Conservation (phyloP, 2,113 vertebrate species). For the Lasiurus cinereus region DNA sequence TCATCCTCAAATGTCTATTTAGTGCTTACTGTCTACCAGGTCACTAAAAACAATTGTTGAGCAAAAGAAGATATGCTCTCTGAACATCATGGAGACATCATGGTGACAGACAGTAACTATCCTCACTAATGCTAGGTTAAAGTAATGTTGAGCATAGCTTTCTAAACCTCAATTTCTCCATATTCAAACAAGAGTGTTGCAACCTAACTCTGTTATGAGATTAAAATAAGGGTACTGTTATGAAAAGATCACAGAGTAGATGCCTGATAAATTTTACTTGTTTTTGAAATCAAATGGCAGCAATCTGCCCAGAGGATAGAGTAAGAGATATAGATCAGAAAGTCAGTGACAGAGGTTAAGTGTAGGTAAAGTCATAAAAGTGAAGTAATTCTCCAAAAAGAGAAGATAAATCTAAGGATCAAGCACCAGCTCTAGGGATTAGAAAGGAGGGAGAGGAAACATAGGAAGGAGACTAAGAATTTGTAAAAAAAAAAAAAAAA, state of each 20-base stretch:
- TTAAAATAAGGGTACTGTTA: neutral
- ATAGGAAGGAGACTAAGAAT: neutral
- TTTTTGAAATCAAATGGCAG: constrained; percentile 24
- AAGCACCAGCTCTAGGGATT: neutral
- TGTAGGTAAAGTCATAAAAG: neutral
- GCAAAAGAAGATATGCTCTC: neutral
- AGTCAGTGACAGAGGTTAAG: neutral
- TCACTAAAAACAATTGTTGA: neutral
- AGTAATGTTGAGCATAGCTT: neutral
- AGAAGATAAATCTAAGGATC: neutral
- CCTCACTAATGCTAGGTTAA: neutral
- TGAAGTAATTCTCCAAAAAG: neutral
- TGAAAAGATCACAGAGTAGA: neutral
- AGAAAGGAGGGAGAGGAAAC: neutral
- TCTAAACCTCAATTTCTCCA: neutral
- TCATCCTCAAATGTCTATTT: constrained; percentile 25
- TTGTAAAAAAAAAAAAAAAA: neutral
- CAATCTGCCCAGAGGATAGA: neutral
- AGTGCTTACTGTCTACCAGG: neutral
- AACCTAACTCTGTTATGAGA: neutral
- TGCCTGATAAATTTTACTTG: neutral
- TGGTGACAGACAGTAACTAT: neutral
- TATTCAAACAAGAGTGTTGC: neutral
- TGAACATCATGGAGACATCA: neutral
- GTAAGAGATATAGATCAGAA: neutral